These are phyloP conservation scores for Rhinatrema bivittatum DNA, from an alignment of 2,797 vertebrate species.

Conservation along the genomic window DNA sequence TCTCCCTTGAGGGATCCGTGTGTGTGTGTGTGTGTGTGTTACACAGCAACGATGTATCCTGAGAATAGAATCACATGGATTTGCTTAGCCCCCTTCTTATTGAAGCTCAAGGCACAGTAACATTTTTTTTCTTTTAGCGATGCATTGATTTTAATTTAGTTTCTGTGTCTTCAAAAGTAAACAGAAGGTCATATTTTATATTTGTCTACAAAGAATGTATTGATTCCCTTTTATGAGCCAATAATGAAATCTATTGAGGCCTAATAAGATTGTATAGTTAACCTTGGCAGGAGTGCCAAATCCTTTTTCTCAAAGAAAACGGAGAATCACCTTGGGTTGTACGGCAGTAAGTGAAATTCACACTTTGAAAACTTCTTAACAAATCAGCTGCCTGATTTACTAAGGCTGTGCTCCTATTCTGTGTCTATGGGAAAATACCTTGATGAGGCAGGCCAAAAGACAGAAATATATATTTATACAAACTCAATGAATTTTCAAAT, in stretches of 20 bases:
- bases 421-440: no score
- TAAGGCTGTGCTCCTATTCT: no score
- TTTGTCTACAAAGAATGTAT: slow-evolving; percentile 24
- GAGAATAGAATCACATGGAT: no score
- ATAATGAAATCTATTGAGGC: slow-evolving; percentile 39
- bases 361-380: background rate
- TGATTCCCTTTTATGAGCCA: slow-evolving; percentile 38
- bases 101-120: no score
- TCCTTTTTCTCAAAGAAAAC: slow-evolving; percentile 15
- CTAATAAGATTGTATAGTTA: slow-evolving; percentile 31
- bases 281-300: slow-evolving; percentile 13
- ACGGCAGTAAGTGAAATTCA: slow-evolving; percentile 18
- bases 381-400: no score
- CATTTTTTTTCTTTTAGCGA: slow-evolving; percentile 13
- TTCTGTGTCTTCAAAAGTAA: slow-evolving; percentile 27
- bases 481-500: slow-evolving; percentile 28
- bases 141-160: slow-evolving; percentile 26
- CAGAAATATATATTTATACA: background rate
- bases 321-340: background rate
- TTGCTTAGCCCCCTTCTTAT: no score
- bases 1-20: no score
- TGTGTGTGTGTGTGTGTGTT: no score
- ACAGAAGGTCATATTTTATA: slow-evolving; percentile 37
- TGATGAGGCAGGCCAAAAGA: no score
- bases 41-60: no score